Conservation (phyloP, 2,888 invertebrate genomes). For the Eupithecia exiguata region DNA sequence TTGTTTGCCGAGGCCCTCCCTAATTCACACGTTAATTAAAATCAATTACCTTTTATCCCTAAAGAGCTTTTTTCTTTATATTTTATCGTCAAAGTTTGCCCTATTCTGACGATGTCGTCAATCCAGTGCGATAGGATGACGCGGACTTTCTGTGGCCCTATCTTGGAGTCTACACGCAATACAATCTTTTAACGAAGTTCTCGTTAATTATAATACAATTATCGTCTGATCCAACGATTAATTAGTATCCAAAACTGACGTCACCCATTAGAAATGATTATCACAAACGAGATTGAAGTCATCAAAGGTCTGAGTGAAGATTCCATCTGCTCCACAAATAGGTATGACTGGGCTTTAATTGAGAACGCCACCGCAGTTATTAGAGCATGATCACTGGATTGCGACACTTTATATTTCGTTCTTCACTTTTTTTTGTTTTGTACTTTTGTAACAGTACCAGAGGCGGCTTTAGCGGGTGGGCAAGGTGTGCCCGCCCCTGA, state of each 20-base stretch:
- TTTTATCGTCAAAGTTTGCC: neutral
- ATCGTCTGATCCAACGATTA: neutral
- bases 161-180: neutral
- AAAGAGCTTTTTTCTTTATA: neutral
- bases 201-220: neutral
- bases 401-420: neutral
- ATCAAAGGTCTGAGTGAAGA: constrained; percentile 28
- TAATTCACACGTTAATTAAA: neutral
- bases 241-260: constrained; percentile 14
- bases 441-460: neutral
- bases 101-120: neutral
- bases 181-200: neutral
- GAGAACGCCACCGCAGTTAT: constrained; percentile 30
- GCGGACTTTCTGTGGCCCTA: no score
- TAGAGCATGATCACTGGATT: constrained; percentile 11
- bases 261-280: constrained; percentile 19
- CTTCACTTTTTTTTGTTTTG: neutral
- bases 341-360: constrained; percentile 34
- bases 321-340: constrained; percentile 36
- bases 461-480: no score
- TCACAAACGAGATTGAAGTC: constrained; percentile 30
- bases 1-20: neutral
- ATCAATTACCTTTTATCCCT: neutral
- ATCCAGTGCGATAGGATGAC: neutral
- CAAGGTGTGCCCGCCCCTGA: no score